Percentiles rank a stretch among this genome's conserved stretches.
phyloP scores from a whole-genome alignment of 92 coral and sea anemone species.

The Hydrozoanthus gracilis region DNA sequence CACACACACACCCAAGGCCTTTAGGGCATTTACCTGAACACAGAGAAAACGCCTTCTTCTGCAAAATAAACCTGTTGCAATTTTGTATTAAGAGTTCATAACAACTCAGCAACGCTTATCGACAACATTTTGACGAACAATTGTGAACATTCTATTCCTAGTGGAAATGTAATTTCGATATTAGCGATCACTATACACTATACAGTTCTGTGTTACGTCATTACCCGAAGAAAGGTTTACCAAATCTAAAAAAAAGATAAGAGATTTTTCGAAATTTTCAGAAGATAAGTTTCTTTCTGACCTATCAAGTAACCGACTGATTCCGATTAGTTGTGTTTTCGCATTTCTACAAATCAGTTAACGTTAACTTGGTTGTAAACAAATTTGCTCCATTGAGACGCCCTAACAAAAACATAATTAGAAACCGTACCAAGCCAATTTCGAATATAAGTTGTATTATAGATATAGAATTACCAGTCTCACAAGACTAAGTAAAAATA shows the following conservation, averaged over 20 bases:
- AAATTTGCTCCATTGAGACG: not conserved
- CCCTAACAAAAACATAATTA: not conserved
- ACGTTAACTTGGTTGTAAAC: not conserved
- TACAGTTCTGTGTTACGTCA: not conserved
- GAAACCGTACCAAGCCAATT: not conserved
- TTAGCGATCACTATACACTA: not conserved
- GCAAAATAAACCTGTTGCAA: not conserved
- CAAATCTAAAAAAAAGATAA: slow-evolving; percentile 3
- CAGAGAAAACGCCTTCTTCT: no score
- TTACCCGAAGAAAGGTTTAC: not conserved
- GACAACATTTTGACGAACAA: not conserved
- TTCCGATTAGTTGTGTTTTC: slow-evolving; percentile 1
- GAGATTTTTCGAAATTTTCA: not conserved
- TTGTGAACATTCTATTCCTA: not conserved
- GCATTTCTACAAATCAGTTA: slow-evolving; percentile 1
- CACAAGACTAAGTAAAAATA: not conserved
- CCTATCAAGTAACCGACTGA: not conserved
- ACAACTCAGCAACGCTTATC: not conserved
- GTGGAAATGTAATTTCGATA: not conserved
- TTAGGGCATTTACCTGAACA: no score
- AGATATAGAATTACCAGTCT: not conserved
- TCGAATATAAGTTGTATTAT: not conserved
- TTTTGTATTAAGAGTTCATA: not conserved
- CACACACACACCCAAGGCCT: no score
- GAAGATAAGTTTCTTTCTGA: not conserved